A percentile compares a stretch with the other conserved stretches of the same genome.
phyloP scores from a whole-genome alignment of 2,113 vertebrate genomes.

The Antechinus stuartii region DNA sequence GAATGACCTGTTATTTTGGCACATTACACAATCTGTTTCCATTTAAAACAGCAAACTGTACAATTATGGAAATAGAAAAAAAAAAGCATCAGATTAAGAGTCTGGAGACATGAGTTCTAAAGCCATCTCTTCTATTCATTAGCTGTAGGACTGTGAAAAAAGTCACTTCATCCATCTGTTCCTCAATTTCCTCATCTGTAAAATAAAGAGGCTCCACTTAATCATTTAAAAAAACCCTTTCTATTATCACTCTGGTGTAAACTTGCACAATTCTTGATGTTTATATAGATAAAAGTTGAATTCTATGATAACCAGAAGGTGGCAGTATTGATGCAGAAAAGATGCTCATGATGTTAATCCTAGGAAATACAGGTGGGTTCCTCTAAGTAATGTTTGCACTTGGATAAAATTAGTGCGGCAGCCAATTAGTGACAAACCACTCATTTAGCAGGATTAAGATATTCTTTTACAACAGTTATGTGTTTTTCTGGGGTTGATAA shows the following conservation, averaged over 20 bases:
- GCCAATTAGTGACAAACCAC: slow-evolving; percentile 67
- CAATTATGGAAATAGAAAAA: neutral
- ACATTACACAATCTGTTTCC: slow-evolving; percentile 12
- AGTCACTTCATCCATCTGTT: neutral
- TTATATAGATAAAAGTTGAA: neutral
- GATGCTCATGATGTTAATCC: neutral
- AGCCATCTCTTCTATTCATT: neutral
- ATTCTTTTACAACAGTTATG: slow-evolving; percentile 45
- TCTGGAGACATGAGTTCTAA: neutral
- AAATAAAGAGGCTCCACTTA: neutral
- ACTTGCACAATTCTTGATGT: neutral
- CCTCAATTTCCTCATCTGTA: neutral
- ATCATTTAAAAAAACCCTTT: neutral
- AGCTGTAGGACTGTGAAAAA: neutral
- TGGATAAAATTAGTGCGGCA: slow-evolving; percentile 65
- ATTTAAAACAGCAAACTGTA: neutral
- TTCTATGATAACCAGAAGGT: slow-evolving; percentile 80
- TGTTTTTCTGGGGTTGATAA: slow-evolving; percentile 58
- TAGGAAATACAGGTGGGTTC: slow-evolving; percentile 57
- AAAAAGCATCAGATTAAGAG: neutral
- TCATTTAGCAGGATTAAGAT: slow-evolving; percentile 67
- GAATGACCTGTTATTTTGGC: slow-evolving; percentile 17
- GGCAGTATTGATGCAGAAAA: slow-evolving; percentile 87
- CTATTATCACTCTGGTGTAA: neutral
- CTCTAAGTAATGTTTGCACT: slow-evolving; percentile 46